Evolutionary conservation across 2,888 invertebrate species (phyloP), one percentile per base, ranked within the genome.

Genomic region (Anthrax anthrax): DNA sequence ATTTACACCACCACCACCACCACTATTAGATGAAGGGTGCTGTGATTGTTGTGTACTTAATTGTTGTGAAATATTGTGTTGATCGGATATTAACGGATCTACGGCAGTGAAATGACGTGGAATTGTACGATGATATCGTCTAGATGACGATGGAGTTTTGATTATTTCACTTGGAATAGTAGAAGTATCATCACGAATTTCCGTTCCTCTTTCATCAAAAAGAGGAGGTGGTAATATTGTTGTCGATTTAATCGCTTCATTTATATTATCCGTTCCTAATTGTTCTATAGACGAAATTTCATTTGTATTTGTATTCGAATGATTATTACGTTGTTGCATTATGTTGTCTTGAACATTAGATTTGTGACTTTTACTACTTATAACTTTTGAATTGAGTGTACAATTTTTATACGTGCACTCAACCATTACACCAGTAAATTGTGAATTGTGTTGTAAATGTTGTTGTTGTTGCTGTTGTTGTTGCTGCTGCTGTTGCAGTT

Each of bases 71-170:
- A 12, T 12, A 12, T 2, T 48, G 49, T 27, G 3, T 51, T 1
- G 47, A 53, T 37, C 55, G 42, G 47, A 17, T 16, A 50, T 50
- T 37, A 55, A 42, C 1, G 68, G 66, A 58, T 67, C 67, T 5
- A 62, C 62, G 0, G 61, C 58, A 3, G 68, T 63, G 52, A 68
- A 67, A 49, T 69, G 68, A 34, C 69, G 61, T 6, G 69, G 69
- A 51, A 69, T 68, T 14, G 69, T 69, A 39, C 69, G 65, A 59
- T 69, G 69, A 54, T 65, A 64, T 44, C 67, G 63, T 17, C 68
- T 60, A 4, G 66, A 59, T 9, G 64, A 61, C 3, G 66, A 63
- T 3, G 66, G 63, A 6, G 65, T 65, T 51, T 65, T 67, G 23
- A 53, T 50, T 18, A 51, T 49, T 43, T 54, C 52, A n/a, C 41